Percentiles rank a stretch among this genome's conserved stretches.
Evolutionary conservation across 2,888 invertebrate species (phyloP).

Genomic region (Tetramorium bicarinatum): DNA sequence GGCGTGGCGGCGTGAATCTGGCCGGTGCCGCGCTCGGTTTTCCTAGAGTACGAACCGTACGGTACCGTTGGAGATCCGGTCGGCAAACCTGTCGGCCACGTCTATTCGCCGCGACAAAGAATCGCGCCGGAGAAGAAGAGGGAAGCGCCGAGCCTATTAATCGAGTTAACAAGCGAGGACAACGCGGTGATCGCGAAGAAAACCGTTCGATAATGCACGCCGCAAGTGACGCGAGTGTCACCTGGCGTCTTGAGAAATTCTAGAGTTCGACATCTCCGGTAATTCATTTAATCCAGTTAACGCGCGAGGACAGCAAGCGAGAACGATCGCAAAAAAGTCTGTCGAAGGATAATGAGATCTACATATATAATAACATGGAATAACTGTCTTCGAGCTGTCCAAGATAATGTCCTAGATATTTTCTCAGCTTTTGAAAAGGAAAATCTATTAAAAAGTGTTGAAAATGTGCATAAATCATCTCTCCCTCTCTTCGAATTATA

Average conservation of each 20-base stretch:
- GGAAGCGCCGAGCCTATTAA: not conserved
- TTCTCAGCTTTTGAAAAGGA: not conserved
- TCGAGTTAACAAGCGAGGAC: constrained; percentile 24
- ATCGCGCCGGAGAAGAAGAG: not conserved
- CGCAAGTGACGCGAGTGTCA: not conserved
- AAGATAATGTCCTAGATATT: not conserved
- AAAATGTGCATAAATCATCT: not conserved
- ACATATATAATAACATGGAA: not conserved
- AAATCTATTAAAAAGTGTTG: not conserved
- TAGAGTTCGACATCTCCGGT: not conserved
- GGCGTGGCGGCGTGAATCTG: constrained; percentile 37
- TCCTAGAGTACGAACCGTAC: constrained; percentile 60
- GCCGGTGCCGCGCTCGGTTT: constrained; percentile 53
- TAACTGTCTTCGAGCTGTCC: not conserved
- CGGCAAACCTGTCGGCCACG: constrained; percentile 63
- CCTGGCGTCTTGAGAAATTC: not conserved
- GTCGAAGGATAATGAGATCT: constrained; percentile 4
- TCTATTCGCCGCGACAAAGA: constrained; percentile 56
- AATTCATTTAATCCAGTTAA: constrained; percentile 10
- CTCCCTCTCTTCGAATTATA: not conserved
- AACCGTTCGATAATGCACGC: not conserved
- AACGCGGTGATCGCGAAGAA: not conserved
- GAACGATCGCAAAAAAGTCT: not conserved
- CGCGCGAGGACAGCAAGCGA: not conserved
- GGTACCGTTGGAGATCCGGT: constrained; percentile 73